phyloP scores from a whole-genome alignment of 1,140 invertebrate genomes.

The Caenorhabditis latens region DNA sequence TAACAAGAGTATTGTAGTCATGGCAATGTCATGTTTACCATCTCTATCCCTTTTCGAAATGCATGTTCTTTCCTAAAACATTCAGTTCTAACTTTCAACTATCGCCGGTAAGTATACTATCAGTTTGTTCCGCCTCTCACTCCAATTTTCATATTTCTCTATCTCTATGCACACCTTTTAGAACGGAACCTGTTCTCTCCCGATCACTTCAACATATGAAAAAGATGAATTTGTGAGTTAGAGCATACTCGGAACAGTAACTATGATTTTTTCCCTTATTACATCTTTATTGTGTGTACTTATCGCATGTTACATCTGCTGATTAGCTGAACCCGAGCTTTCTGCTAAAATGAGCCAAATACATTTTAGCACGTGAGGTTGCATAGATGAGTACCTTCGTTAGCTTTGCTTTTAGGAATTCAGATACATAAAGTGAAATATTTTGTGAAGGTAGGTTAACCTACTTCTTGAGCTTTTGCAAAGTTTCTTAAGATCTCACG shows the following conservation, averaged over 20 bases:
- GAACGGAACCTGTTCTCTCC: constrained; percentile 39
- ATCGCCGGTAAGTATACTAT: constrained; percentile 15
- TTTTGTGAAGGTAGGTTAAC: constrained; percentile 19
- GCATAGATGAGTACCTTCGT: constrained; percentile 55
- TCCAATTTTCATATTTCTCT: not conserved
- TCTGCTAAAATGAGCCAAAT: not conserved
- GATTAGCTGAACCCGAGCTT: not conserved
- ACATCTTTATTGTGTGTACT: constrained; percentile 29
- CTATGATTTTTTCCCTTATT: not conserved
- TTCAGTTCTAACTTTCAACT: not conserved
- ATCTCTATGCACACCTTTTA: constrained; percentile 27
- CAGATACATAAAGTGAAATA: not conserved
- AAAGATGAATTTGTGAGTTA: constrained; percentile 52
- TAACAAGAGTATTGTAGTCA: no score
- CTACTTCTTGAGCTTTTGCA: constrained; percentile 3
- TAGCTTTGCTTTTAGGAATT: constrained; percentile 41
- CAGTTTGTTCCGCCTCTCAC: not conserved
- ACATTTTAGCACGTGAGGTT: constrained; percentile 33
- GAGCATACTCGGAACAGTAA: constrained; percentile 41
- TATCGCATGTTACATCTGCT: constrained; percentile 36
- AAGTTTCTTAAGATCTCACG: constrained; percentile 2
- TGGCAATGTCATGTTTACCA: no score
- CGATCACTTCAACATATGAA: constrained; percentile 49
- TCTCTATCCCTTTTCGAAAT: not conserved
- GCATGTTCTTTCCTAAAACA: not conserved